Evolutionary conservation across 2,888 invertebrate genomes (phyloP), one percentile per base, ranked within the genome.

Genomic region (Serripes groenlandicus): DNA sequence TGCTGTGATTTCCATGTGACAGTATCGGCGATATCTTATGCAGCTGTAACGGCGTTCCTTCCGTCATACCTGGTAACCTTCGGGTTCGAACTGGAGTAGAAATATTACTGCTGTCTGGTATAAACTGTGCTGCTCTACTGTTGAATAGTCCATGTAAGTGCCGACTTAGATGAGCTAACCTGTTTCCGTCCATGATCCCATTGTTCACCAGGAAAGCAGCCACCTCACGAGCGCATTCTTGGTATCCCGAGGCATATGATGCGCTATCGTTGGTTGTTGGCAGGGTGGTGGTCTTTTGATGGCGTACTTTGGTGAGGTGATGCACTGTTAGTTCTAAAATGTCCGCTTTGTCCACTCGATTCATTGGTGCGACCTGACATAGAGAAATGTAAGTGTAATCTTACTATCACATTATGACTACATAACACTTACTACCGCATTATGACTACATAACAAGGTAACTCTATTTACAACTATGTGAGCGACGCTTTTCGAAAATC

Each of bases 271-370:
- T 35, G 66, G 42, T 9, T n/a, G n/a, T n/a, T 26, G 28, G n/a
- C 26, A 42, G 23, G 28, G 42, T 18, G 21, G 11, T 15, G 15
- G 4, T 37, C 11, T 66, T n/a, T 42, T 42, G 37, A 1, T 42
- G 66, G 26, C 66, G 66, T 42, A 66, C 26, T 11, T 66, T 66
- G 1, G 42, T 66, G 4, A 66, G 42, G 42, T 66, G 66, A 23
- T 42, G 42, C 3, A 66, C 66, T 1, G 66, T 37, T 23, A 66
- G 37, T 66, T 66, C 66, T 42, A 66, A 32, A 66, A 66, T 66
- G 7, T 66, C 66, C 4, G 66, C 66, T 23, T 66, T 66, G 66
- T 66, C 66, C 2, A 66, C 66, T 35, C 66, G 37, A n/a, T 37
- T 66, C 66, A 66, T 66, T 42, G 66, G 66, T 0, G 66, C 42